Evolutionary conservation across 92 coral and sea anemone genomes (phyloP), one percentile per base, ranked within the genome.

Genomic region (Metridium senile): DNA sequence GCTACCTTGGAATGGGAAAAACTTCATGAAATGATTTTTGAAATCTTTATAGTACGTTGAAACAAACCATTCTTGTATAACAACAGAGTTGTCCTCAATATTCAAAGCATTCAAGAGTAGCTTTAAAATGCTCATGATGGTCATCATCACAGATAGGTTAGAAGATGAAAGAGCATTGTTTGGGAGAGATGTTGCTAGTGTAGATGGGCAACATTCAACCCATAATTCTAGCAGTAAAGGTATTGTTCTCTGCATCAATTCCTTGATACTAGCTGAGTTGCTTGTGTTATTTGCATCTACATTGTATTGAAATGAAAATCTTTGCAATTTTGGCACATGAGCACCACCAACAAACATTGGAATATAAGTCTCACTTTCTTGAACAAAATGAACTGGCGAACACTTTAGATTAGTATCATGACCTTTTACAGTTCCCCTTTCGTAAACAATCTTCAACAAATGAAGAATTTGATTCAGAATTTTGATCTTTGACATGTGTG

Each of bases 171-270:
- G 29, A 4, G 54, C 77, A 70, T 70, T 76, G 39, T 83, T 87
- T 25, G 90, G 92, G 3, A 89, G 77, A n/a, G 85, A 85, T 26
- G 93, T 87, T 4, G 86, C 33, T 79, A 93, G 84, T 79, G 93
- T 85, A 0, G 90, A 87, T 25, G 99, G 98, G 73, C 82, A 85
- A 45, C 97, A 96, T 35, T 96, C 98, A 11, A 96, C 74, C 99
- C 99, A 96, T 31, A 89, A 93, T 77, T 96, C 96, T 54, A 96
- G 66, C 31, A 96, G 74, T 62, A 90, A 73, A 45, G 99, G 98
- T 11, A 93, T 80, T 58, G 93, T 74, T 4, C 58, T 79, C 66
- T 87, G 70, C 62, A 83, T 82, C 68, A 96, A 84, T 17, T 88
- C 80, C 59, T 76, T 83, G 7, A 81, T 54, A 20, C 32, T 51